phyloP scores from a whole-genome alignment of 2,797 vertebrate genomes.

The Intellagama lesueurii region DNA sequence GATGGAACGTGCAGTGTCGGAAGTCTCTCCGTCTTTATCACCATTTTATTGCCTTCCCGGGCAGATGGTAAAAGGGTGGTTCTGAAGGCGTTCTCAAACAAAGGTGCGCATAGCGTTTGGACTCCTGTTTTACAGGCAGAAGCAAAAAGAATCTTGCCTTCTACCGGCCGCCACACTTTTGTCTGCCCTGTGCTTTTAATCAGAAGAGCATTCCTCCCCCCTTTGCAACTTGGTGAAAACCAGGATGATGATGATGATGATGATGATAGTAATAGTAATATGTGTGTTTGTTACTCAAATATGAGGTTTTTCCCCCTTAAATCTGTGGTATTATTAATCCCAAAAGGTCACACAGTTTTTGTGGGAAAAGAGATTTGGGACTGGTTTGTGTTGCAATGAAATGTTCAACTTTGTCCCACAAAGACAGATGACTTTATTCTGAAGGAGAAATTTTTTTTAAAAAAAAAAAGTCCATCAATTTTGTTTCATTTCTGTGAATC shows the following conservation, averaged over 20 bases:
- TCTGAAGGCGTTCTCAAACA: constrained; percentile 60
- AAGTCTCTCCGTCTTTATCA: constrained; percentile 61
- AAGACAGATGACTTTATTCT: constrained; percentile 55
- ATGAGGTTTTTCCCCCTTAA: constrained; percentile 4
- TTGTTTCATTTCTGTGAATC: not conserved
- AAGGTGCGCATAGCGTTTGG: constrained; percentile 35
- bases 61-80: constrained; percentile 77
- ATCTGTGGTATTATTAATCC: constrained; percentile 56
- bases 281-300: constrained; percentile 18
- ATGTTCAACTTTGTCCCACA: constrained; percentile 67
- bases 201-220: constrained; percentile 5
- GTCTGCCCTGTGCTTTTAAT: constrained; percentile 39
- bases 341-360: constrained; percentile 47
- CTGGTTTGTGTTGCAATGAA: constrained; percentile 57
- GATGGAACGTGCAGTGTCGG: constrained; percentile 44
- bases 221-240: constrained; percentile 50
- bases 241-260: constrained; percentile 12
- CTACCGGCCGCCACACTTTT: not conserved
- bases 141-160: constrained; percentile 35
- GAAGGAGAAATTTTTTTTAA: not conserved
- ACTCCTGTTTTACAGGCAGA: constrained; percentile 9
- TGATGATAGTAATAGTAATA: constrained; percentile 19
- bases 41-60: constrained; percentile 73
- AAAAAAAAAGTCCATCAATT: not conserved
- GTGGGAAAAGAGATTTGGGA: constrained; percentile 53